Evolutionary conservation across 2,797 vertebrate species (phyloP), one percentile per base, ranked within the genome.

Genomic region (Falco columbarius): DNA sequence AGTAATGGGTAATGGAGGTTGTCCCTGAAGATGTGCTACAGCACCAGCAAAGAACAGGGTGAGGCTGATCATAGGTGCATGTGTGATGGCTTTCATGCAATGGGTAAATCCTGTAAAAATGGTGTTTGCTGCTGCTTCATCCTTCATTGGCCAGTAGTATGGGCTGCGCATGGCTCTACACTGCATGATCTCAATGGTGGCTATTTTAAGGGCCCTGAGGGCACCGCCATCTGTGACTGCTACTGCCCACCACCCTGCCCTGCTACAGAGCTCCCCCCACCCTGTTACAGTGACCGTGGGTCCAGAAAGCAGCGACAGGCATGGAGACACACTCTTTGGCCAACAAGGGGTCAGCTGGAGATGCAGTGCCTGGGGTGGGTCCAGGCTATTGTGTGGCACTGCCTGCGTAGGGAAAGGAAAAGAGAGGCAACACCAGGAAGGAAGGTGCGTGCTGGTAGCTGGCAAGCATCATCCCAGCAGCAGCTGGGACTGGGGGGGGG

Each of bases 261-360:
- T 2, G 2, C 40, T 40, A 40, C 40, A 40, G 20, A 73, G 14
- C 4, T 51, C 3, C 11, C 16, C 5, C 5, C 4, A 10, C 29
- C 5, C 38, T 62, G 17, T 59, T 38, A 17, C 10, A 14, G 36
- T 52, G 75, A 19, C 63, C 1, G 2, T 15, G 55, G 26, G 23
- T 36, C 40, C 3, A 9, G 58, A n/a, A 84, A 40, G 54, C 4
- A 3, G 52, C 27, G 40, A 23, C 18, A 81, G 18, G 19, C 65
- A 38, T 0, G 3, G 36, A 8, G 36, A 8, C 1, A 4, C 0
- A 1, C 0, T 3, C 38, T 72, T 54, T 1, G 5, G 40, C 74
- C 49, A 34, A 44, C 49, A 56, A 51, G 17, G 13, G 19, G 27
- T 49, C 67, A 59, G 19, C 66, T 71, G 73, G 61, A 71, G n/a